Evolutionary conservation across 2,888 invertebrate genomes (phyloP).

Genomic region (Aphelenchoides bicaudatus): DNA sequence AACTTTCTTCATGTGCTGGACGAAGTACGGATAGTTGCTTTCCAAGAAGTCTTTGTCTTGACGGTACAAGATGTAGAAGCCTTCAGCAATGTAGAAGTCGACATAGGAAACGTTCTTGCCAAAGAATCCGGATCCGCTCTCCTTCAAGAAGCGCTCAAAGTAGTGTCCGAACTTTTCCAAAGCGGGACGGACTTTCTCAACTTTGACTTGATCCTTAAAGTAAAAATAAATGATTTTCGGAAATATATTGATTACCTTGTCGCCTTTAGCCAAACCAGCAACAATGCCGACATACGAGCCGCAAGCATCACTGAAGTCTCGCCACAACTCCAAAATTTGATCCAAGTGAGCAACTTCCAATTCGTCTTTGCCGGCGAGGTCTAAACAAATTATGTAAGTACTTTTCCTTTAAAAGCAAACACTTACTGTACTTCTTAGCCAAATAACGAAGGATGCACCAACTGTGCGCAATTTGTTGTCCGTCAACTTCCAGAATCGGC

Average conservation of each 20-base stretch:
- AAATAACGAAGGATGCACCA: slow-evolving; percentile 33
- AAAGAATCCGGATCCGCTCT: slow-evolving; percentile 42
- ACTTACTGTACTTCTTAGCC: slow-evolving; percentile 24
- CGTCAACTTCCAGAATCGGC: slow-evolving; percentile 14
- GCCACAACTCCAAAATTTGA: slow-evolving; percentile 35
- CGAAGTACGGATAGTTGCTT: background rate
- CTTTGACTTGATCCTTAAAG: slow-evolving; percentile 21
- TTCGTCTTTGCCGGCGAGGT: slow-evolving; percentile 32
- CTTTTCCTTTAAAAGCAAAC: background rate
- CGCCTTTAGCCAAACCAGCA: slow-evolving; percentile 19
- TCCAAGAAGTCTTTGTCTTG: too few relatives aligned
- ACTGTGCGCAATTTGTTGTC: slow-evolving; percentile 8
- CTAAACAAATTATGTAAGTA: background rate
- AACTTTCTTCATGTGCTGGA: slow-evolving; percentile 26
- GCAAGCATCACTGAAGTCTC: slow-evolving; percentile 30
- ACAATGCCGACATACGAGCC: slow-evolving; percentile 13
- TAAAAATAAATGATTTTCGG: background rate
- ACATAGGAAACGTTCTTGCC: slow-evolving; percentile 45
- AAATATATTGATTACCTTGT: slow-evolving; percentile 8
- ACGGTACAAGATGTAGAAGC: background rate
- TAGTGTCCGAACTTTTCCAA: slow-evolving; percentile 43
- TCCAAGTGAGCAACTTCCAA: slow-evolving; percentile 33
- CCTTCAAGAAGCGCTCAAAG: slow-evolving; percentile 37
- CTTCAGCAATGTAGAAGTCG: slow-evolving; percentile 43
- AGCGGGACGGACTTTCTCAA: slow-evolving; percentile 40